Evolutionary conservation across 2,113 vertebrate species (phyloP), one percentile per base, ranked within the genome.

Genomic region (Psammodynastes pulverulentus): DNA sequence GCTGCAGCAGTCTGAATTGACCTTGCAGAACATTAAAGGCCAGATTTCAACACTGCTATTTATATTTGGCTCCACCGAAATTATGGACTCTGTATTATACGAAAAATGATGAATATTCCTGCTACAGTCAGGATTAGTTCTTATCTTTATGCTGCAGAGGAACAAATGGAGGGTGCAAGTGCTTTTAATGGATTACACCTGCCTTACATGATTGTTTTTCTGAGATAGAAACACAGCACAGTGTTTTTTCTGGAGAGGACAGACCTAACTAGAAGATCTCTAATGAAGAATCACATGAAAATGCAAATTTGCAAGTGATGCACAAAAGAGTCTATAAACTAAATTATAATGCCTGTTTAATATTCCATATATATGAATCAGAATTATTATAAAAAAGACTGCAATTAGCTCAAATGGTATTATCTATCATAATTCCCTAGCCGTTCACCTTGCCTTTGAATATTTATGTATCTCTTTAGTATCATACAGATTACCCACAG

Each of bases 51-150:
- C 23, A 45, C 6, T 84, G 21, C 86, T 88, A 62, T 88, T 88
- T 56, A 51, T 84, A 84, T 91, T n/a, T 6, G 88, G 0, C 24
- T 9, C 56, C 58, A 1, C 10, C 86, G 89, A 95, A 94, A 91
- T 34, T 3, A 6, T 90, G 62, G 0, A 1, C 91, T 29, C 5
- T 93, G 93, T 90, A 2, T 93, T 93, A 94, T 52, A 89, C 58
- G n/a, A 46, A 90, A 46, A 79, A 34, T 6, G 48, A 72, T 92
- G 51, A 21, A 26, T 8, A 0, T 84, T n/a, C 67, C 6, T 17
- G 58, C 45, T 24, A 21, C n/a, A 87, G 7, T 39, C 4, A 56
- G 54, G 62, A 91, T 67, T 49, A 24, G 12, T 39, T 34, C 34
- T 87, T 87, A 13, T 51, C 54, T 67, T 67, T 58, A 43, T 1